Base-by-base conservation (phyloP, 1,140 invertebrate genomes). In the Ptiloglossa arizonensis region DNA sequence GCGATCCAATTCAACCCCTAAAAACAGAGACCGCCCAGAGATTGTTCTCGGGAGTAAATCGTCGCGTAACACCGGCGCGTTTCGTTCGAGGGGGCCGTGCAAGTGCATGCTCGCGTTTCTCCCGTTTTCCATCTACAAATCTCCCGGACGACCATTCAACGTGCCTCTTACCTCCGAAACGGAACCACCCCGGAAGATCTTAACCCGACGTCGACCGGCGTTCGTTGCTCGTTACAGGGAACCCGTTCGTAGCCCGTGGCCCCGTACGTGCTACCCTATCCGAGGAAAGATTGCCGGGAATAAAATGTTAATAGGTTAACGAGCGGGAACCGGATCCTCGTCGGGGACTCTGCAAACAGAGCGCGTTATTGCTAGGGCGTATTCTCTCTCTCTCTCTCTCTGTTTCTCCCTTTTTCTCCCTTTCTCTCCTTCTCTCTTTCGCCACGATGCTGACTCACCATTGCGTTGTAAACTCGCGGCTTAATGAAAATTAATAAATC, bases 241-340 rank as follows among this genome's bases (percentile, higher is more conserved):
- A 50, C 44, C 54, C 19, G n/a, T 57, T 67, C 74, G 63, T 71
- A 57, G 22, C 60, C 50, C 15, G 32, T 57, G 52, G 32, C 9
- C 2, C 19, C 38, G 75, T 71, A 64, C 70, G 62, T 66, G 60
- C 68, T 46, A 44, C 5, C 54, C 24, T 29, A 29, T 4, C 46
- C 22, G 3, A 67, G 56, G 62, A 86, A 87, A 80, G 80, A 86
- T 87, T 86, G 81, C 69, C 44, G 52, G 82, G 74, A 87, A 87
- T 87, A 87, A 87, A 87, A 87, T 87, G 82, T 87, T 87, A 86
- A 87, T 85, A 81, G 80, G 76, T 85, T 87, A 87, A 87, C 76
- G 79, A 86, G 76, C 44, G 38, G 60, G 32, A 74, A 77, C 71
- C 69, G 48, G 60, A 75, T 66, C 62, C 59, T 52, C 27, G 41